Evolutionary conservation across 2,797 vertebrate genomes (phyloP).

Genomic region (Melanotaenia trifasciata): DNA sequence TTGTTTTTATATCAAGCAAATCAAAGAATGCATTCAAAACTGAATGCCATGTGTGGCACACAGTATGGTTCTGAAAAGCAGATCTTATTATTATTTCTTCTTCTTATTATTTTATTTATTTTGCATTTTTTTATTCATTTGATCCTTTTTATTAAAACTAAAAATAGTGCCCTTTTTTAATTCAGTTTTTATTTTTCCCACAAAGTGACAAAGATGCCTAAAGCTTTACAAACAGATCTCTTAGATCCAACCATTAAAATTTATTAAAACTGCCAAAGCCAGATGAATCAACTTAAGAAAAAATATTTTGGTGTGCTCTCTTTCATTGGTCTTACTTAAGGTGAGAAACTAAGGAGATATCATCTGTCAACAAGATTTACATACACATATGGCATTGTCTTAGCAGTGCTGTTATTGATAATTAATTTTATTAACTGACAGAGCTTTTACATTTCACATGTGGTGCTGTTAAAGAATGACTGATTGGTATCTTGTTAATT

Average conservation of each 20-base stretch:
- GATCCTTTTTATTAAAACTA: too few species aligned
- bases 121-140: too few species aligned
- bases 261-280: slow-evolving; percentile 19
- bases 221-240: background rate
- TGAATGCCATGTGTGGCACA: too few species aligned
- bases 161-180: too few species aligned
- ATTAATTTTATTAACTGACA: slow-evolving; percentile 52
- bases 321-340: slow-evolving; percentile 60
- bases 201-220: background rate
- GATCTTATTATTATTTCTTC: too few species aligned
- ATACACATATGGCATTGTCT: slow-evolving; percentile 61
- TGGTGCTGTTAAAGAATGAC: slow-evolving; percentile 6
- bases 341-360: slow-evolving; percentile 72
- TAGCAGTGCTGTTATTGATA: slow-evolving; percentile 59
- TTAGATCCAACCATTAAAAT: slow-evolving; percentile 30
- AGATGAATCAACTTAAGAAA: slow-evolving; percentile 37
- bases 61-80: too few species aligned
- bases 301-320: slow-evolving; percentile 61
- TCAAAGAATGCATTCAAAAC: too few species aligned
- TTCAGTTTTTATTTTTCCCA: too few species aligned
- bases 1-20: too few species aligned
- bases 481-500: background rate
- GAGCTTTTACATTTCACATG: slow-evolving; percentile 33
- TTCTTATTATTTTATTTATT: too few species aligned
- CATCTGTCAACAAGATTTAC: slow-evolving; percentile 69